Evolutionary conservation across 2,888 invertebrate species (phyloP), one percentile per base, ranked within the genome.

Genomic region (Serripes groenlandicus): DNA sequence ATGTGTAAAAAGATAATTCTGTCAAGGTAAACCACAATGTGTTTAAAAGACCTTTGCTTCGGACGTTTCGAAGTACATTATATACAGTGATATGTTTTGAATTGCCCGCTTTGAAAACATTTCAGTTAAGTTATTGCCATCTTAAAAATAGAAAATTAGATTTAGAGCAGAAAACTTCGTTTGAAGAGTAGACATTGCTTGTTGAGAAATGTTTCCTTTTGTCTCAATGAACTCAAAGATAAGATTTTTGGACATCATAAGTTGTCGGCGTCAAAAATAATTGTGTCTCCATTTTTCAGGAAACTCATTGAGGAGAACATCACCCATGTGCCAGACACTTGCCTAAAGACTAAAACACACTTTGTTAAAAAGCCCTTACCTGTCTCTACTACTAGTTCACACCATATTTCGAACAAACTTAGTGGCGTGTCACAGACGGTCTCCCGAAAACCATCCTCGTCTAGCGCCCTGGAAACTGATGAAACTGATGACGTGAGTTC

Each of bases 301-400:
- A 81, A 76, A 11, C 80, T 90, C 11, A 71, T 91, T 23, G 74
- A 78, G 9, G 83, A 84, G 37, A 83, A 85, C 73, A 89, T 88
- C 52, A 81, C 78, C 37, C 76, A 71, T 30, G 73, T 89, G 21
- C 89, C 88, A 23, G 91, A 91, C 62, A 86, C 87, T 0, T 88
- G 89, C 74, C 76, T 89, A 28, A 89, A 89, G 72, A 87, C 86
- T 26, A 84, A 83, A 66, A 83, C 87, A 21, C 86, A 81, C 7
- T 76, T 89, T 9, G 88, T 90, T 11, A 75, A 86, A 1, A 85
- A 85, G 74, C 87, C 89, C 26, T 15, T 72, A 5, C 62, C 85
- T n/a, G 49, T 5, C 1, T 49, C 7, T 1, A 21, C 2, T 49
- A 1, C 15, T 49, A 49, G 18, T 21, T 15, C 2, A 49, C 15